Base-by-base conservation (phyloP, 2,797 vertebrate genomes). In the Gouania willdenowi region DNA sequence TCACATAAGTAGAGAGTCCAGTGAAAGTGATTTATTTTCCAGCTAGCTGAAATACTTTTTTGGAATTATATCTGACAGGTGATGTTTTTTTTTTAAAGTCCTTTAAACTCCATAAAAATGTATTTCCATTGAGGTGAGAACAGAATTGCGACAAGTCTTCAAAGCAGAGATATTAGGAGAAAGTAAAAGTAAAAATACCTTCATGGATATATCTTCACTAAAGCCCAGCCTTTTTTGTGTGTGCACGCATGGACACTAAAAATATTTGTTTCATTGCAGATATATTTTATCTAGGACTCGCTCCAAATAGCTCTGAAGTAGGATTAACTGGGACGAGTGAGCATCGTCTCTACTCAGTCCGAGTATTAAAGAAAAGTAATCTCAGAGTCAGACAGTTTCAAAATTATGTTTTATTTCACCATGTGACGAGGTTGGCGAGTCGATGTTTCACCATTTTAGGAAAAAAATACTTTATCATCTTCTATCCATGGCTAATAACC, bases 351-450 rank as follows among this genome's bases (percentile, higher is more conserved):
- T n/a, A n/a, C n/a, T n/a, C n/a, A n/a, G n/a, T n/a, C n/a, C n/a
- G n/a, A n/a, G n/a, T n/a, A n/a, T n/a, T n/a, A n/a, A n/a, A n/a
- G n/a, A n/a, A n/a, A n/a, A n/a, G n/a, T n/a, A n/a, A n/a, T n/a
- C n/a, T n/a, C n/a, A n/a, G n/a, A n/a, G n/a, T n/a, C n/a, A n/a
- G n/a, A n/a, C n/a, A 10, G 30, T 3, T 2, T 34, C 33, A 13
- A 10, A 13, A 41, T 29, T 35, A 12, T 38, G 39, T 32, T 33
- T 32, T 26, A 18, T 15, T 37, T n/a, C n/a, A n/a, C n/a, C n/a
- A n/a, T n/a, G n/a, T n/a, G n/a, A n/a, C n/a, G n/a, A n/a, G n/a
- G n/a, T n/a, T n/a, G n/a, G n/a, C n/a, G n/a, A n/a, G n/a, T n/a
- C n/a, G n/a, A n/a, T n/a, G n/a, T n/a, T n/a, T n/a, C n/a, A n/a